Evolutionary conservation across 2,797 vertebrate genomes (phyloP).

Genomic region (Ptychobarbus kaznakovi): DNA sequence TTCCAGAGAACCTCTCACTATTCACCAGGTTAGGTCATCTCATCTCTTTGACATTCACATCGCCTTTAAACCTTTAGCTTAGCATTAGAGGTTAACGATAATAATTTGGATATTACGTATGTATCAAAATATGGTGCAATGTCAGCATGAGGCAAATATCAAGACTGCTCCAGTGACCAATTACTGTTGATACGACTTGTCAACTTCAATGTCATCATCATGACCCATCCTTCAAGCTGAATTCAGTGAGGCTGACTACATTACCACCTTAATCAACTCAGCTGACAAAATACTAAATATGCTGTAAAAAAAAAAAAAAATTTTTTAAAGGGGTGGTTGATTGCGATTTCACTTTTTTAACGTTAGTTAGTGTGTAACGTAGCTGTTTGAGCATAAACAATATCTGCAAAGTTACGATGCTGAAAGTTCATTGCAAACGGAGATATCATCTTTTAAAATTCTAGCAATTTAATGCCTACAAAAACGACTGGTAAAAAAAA

Average conservation of each 20-base stretch:
- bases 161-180: neutral
- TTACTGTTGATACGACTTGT: neutral
- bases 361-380: too few relatives aligned
- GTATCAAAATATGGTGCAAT: neutral
- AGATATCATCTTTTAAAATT: too few relatives aligned
- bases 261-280: neutral
- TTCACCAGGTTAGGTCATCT: conserved; percentile 48
- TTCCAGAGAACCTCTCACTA: conserved; percentile 53
- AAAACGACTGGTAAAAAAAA: too few relatives aligned
- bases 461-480: too few relatives aligned
- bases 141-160: conserved; percentile 15
- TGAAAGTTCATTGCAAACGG: too few relatives aligned
- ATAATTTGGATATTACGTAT: conserved; percentile 30
- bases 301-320: neutral
- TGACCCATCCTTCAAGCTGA: neutral
- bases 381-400: too few relatives aligned
- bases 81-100: conserved; percentile 40
- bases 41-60: conserved; percentile 54
- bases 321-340: too few relatives aligned
- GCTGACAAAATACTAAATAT: neutral
- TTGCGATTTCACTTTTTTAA: too few relatives aligned
- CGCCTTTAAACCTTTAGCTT: conserved; percentile 41
- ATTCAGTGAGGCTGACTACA: neutral
- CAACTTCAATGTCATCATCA: too few relatives aligned
- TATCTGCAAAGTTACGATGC: too few relatives aligned